These are phyloP conservation scores for Trichonephila clavata DNA, from an alignment of 1,140 invertebrate species.

Conservation along the genomic window DNA sequence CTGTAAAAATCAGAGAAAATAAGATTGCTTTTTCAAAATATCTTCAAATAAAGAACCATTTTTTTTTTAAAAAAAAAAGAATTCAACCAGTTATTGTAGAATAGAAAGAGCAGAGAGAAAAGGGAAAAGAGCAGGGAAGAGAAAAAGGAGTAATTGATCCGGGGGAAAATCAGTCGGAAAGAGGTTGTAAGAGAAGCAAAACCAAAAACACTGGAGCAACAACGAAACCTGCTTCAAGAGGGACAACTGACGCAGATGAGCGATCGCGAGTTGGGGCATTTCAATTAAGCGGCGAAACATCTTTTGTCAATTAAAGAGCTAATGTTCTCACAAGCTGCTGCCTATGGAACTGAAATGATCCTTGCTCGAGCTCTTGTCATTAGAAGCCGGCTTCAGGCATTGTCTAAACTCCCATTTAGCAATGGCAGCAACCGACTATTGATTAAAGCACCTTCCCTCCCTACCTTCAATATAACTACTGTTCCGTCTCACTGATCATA, in stretches of 20 bases:
- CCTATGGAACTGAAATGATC: constrained; percentile 73
- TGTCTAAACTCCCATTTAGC: constrained; percentile 77
- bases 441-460: constrained; percentile 56
- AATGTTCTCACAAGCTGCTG: constrained; percentile 75
- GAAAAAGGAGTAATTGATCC: constrained; percentile 18
- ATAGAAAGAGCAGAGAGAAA: not conserved
- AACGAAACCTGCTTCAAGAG: not conserved
- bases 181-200: constrained; percentile 7
- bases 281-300: constrained; percentile 77
- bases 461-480: constrained; percentile 61
- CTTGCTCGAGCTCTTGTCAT: constrained; percentile 74
- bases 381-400: constrained; percentile 63
- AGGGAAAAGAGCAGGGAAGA: not conserved
- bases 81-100: not conserved
- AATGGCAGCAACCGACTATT: constrained; percentile 65
- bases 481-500: constrained; percentile 67
- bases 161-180: not conserved
- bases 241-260: constrained; percentile 61
- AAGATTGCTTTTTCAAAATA: not conserved
- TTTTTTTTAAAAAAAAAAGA: not conserved
- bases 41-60: constrained; percentile 21
- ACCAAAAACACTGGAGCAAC: not conserved
- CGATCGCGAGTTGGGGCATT: constrained; percentile 72
- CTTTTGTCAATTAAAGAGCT: constrained; percentile 77
- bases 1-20: not conserved